Conservation (phyloP, 2,113 vertebrate genomes). For the Cepphus grylle region DNA sequence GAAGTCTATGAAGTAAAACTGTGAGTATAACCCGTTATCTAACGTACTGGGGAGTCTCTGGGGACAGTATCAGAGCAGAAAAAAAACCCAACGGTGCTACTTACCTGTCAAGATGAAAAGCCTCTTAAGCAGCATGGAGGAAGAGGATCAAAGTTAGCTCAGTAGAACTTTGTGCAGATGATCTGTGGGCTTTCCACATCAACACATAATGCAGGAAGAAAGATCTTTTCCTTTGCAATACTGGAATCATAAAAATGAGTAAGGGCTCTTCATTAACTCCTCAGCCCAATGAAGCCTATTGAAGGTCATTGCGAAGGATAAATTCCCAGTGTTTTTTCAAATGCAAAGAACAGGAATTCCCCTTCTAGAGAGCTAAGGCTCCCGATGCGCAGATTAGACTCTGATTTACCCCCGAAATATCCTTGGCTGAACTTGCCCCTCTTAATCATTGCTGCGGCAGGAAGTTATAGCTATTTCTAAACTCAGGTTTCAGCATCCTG, state of each 20-base stretch:
- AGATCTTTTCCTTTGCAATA: not conserved
- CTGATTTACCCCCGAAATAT: not conserved
- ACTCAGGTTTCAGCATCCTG: not conserved
- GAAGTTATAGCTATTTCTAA: not conserved
- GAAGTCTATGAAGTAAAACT: conserved; percentile 13
- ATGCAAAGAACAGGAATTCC: not conserved
- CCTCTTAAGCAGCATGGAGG: not conserved
- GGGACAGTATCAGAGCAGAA: not conserved
- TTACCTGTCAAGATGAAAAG: not conserved
- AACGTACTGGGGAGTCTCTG: not conserved
- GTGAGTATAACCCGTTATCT: conserved; percentile 35
- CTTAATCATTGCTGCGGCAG: not conserved
- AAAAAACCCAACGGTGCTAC: not conserved
- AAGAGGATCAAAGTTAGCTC: not conserved
- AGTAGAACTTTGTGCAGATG: not conserved
- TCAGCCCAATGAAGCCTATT: not conserved
- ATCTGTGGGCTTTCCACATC: not conserved
- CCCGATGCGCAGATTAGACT: not conserved
- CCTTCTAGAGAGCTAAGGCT: not conserved
- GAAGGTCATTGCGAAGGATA: not conserved
- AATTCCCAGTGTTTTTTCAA: not conserved
- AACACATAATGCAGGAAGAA: not conserved
- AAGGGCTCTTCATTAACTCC: not conserved
- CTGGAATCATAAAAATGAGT: not conserved
- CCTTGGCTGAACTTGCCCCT: not conserved